A percentile compares a stretch with the other conserved stretches of the same genome.
These are phyloP conservation scores for Delphinus delphis DNA, from an alignment of 2,113 vertebrate genomes.

Conservation along the genomic window DNA sequence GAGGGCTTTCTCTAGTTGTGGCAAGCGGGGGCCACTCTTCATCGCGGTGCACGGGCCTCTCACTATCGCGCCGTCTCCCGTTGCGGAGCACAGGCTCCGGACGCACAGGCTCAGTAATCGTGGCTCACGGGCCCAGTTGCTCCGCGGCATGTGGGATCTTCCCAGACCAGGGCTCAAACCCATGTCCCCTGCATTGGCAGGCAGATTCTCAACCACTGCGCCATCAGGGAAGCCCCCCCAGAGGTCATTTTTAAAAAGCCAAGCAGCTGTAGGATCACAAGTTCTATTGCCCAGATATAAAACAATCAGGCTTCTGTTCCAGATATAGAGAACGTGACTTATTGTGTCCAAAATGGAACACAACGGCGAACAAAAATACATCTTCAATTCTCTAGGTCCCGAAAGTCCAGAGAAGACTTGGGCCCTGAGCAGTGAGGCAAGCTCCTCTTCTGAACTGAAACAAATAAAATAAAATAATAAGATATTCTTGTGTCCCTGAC, in stretches of 20 bases:
- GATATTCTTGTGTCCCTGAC: background rate
- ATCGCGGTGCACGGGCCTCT: too few relatives aligned
- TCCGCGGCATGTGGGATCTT: too few relatives aligned
- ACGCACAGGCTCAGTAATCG: too few relatives aligned
- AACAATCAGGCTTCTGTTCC: conserved; percentile 51
- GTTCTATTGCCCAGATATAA: background rate
- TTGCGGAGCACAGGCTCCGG: too few relatives aligned
- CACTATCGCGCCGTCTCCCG: too few relatives aligned
- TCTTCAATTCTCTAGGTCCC: background rate
- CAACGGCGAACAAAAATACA: background rate
- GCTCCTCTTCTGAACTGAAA: background rate
- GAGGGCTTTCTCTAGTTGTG: too few relatives aligned
- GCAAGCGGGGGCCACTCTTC: too few relatives aligned
- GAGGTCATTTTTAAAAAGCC: background rate
- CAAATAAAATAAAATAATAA: background rate
- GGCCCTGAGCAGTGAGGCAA: background rate
- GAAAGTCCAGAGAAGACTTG: background rate
- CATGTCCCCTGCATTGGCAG: too few relatives aligned
- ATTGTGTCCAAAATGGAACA: background rate
- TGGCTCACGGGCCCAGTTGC: too few relatives aligned
- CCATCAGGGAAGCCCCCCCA: too few relatives aligned
- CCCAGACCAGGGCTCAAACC: too few relatives aligned
- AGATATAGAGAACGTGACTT: conserved; percentile 8
- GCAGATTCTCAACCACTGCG: too few relatives aligned
- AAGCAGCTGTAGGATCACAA: conserved; percentile 30